phyloP scores from a whole-genome alignment of 2,113 vertebrate genomes.

The Vulpes vulpes region DNA sequence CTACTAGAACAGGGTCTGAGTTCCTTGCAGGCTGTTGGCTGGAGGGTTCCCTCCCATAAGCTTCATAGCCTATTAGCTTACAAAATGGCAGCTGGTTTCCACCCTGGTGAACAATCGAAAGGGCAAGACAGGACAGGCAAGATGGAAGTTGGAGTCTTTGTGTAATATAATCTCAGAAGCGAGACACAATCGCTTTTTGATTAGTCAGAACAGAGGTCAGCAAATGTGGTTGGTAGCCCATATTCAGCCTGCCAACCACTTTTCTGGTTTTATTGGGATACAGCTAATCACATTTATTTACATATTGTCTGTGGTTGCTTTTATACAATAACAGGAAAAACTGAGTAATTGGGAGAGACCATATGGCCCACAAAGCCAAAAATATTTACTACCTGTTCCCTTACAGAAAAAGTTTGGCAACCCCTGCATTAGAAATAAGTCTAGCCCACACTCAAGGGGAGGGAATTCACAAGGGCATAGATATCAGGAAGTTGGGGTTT shows the following conservation, averaged over 20 bases:
- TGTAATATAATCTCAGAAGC: not conserved
- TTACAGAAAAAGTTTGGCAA: not conserved
- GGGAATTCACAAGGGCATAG: not conserved
- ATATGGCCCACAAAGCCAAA: not conserved
- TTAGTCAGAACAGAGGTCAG: not conserved
- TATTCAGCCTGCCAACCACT: not conserved
- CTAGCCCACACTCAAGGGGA: not conserved
- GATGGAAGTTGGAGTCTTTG: not conserved
- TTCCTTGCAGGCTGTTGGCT: not conserved
- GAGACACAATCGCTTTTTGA: not conserved
- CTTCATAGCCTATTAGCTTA: not conserved
- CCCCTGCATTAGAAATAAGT: not conserved
- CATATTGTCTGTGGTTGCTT: not conserved
- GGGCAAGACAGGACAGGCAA: not conserved
- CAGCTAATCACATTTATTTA: not conserved
- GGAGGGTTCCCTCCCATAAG: not conserved
- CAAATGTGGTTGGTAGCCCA: not conserved
- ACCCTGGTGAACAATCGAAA: not conserved
- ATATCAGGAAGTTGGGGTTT: not conserved
- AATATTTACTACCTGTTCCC: not conserved
- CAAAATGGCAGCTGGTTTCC: not conserved
- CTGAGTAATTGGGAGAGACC: not conserved
- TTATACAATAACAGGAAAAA: not conserved
- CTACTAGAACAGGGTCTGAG: not conserved
- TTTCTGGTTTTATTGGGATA: conserved; percentile 15